Evolutionary conservation across 2,113 vertebrate genomes (phyloP), one percentile per base, ranked within the genome.

Genomic region (Notiomystis cincta): DNA sequence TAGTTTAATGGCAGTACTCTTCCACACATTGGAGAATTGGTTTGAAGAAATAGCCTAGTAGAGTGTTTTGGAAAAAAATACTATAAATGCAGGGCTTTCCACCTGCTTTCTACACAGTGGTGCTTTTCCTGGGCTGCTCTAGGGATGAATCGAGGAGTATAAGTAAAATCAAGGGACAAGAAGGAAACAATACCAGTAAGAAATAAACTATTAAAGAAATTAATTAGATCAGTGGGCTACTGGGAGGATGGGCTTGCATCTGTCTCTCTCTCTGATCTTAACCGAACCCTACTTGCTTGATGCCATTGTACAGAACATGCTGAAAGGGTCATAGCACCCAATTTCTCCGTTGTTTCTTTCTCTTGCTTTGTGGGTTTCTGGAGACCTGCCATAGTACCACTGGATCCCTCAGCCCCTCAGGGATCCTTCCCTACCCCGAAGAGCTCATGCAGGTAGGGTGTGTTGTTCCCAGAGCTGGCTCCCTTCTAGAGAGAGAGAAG

Each of bases 11-110:
- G 33, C 67, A 66, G 28, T 57, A 8, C 16, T 70, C 6, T n/a
- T 78, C 60, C 28, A 24, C 6, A 8, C 0, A 0, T 8, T 87
- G 38, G 62, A 76, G 15, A 83, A 70, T 23, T 1, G 1, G 9
- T 81, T 78, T 80, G 54, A 78, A 78, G 58, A 69, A 90, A 53
- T 38, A 84, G 4, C 18, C 33, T 65, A 11, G 20, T 92, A 31
- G 17, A 51, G 4, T 17, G 28, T 62, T 82, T 61, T 8, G 10
- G 30, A 82, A 82, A 14, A 44, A 54, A 57, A 27, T 24, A 4
- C 6, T 44, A 1, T 60, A 47, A 42, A 44, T 64, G 22, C 10
- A 38, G 64, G 70, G 5, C 33, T 62, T 80, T 72, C 15, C 1
- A 0, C 35, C 9, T 89, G 24, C 42, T 70, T 84, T 84, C 47